Evolutionary conservation across 2,888 invertebrate species (phyloP).

Genomic region (Anagyrus pseudococci): DNA sequence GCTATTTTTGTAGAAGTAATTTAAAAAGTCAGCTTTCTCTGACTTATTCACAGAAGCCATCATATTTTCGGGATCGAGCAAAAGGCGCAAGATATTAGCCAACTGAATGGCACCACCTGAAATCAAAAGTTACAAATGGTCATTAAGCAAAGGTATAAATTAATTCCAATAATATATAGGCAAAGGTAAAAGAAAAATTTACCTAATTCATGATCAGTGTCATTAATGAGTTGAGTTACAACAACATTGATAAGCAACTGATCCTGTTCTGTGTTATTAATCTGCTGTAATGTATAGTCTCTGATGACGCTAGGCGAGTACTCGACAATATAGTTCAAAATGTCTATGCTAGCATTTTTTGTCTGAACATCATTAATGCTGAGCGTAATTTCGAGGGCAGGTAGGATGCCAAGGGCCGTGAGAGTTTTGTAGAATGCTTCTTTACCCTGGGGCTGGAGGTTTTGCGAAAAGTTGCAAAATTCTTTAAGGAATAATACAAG

Average conservation of each 20-base stretch:
- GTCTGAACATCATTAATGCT: slow-evolving; percentile 92
- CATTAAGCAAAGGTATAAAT: slow-evolving; percentile 2
- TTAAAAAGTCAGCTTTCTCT: slow-evolving; percentile 97
- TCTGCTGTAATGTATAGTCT: slow-evolving; percentile 95
- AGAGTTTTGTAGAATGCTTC: slow-evolving; percentile 97
- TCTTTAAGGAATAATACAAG: slow-evolving; percentile 97
- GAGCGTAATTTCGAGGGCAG: slow-evolving; percentile 89
- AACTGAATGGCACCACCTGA: slow-evolving; percentile 91
- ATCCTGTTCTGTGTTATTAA: slow-evolving; percentile 85
- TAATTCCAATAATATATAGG: too few relatives aligned
- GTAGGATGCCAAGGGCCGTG: slow-evolving; percentile 85
- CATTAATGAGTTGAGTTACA: slow-evolving; percentile 97
- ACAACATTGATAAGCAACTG: slow-evolving; percentile 95
- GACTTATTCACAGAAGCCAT: slow-evolving; percentile 90
- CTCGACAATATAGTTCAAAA: slow-evolving; percentile 97
- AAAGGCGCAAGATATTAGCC: slow-evolving; percentile 89
- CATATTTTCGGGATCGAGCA: slow-evolving; percentile 99
- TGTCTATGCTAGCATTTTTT: slow-evolving; percentile 96
- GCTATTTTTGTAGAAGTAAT: slow-evolving; percentile 98
- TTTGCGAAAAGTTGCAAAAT: slow-evolving; percentile 99
- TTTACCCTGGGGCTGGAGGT: slow-evolving; percentile 95
- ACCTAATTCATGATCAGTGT: slow-evolving; percentile 93
- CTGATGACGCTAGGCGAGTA: slow-evolving; percentile 97
- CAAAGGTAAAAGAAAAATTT: not conserved
- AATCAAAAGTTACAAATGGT: not conserved